Base-by-base conservation (phyloP, 2,113 vertebrate species). In the Lophotis ruficrista region DNA sequence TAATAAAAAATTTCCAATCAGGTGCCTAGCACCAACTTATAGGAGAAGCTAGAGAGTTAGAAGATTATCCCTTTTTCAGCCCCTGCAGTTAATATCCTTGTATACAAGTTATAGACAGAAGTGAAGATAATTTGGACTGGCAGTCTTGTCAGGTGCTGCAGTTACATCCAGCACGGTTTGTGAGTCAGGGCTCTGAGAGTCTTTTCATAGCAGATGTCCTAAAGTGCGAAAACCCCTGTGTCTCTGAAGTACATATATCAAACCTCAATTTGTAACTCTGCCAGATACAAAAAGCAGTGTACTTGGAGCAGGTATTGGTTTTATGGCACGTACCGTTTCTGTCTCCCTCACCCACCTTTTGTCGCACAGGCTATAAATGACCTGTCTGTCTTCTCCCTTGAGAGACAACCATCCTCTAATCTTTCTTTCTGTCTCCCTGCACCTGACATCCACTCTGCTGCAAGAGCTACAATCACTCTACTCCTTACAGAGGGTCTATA, bases 171-270 rank as follows among this genome's bases (percentile, higher is more conserved):
- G 9, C 35, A 30, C 1, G 2, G 25, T 81, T 60, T 61, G 54
- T 1, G 3, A 60, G 28, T 30, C 73, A 22, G 51, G 8, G 28
- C 20, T 37, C 24, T 12, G 28, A 38, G 23, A 45, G 9, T n/a
- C 33, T n/a, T 58, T 51, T 45, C 38, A 38, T 6, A 57, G 41
- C 6, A 31, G 18, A 24, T 5, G 4, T 62, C 24, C 24, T 61
- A 38, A 38, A 20, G 8, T 27, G 20, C 4, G 3, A 64, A 77
- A 19, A 0, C 1, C 5, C 2, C 27, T 48, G 33, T 47, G 50
- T 35, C 69, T 77, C 54, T 41, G 45, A 51, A 24, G 16, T 15
- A 8, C 5, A 3, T 47, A 6, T 14, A 28, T 47, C 21, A 48
- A 78, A 65, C 8, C 13, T 4, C 21, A 50, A 8, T 77, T 90